Conservation (phyloP, 2,888 invertebrate species). For the Anthophora plumipes region DNA sequence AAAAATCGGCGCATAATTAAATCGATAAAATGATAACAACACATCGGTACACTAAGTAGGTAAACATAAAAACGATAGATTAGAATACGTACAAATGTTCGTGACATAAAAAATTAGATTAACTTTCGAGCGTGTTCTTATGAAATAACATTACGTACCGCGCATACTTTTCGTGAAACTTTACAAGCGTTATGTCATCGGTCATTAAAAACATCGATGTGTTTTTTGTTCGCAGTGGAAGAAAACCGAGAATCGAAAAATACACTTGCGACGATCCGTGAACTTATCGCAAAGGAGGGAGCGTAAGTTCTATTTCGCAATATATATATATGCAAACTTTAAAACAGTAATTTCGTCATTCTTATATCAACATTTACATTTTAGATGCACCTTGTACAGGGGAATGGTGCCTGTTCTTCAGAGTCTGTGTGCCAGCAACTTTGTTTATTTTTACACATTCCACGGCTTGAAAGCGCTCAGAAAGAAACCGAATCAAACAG, state of each 20-base stretch:
- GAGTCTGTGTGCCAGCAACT: slow-evolving; percentile 94
- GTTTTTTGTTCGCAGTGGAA: slow-evolving; percentile 88
- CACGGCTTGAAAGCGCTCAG: slow-evolving; percentile 90
- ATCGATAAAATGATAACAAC: neutral
- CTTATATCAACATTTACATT: neutral
- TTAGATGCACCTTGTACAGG: slow-evolving; percentile 89
- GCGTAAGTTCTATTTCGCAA: slow-evolving; percentile 85
- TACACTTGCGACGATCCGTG: slow-evolving; percentile 88
- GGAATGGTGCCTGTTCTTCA: slow-evolving; percentile 93
- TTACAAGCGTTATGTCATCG: neutral
- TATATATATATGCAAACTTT: neutral
- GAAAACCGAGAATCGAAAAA: slow-evolving; percentile 89
- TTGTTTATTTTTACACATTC: slow-evolving; percentile 97
- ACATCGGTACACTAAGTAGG: neutral
- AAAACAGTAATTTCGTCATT: neutral
- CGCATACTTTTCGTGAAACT: neutral
- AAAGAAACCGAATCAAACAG: slow-evolving; percentile 85
- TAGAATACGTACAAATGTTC: slow-evolving; percentile 3
- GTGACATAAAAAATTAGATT: slow-evolving; percentile 19
- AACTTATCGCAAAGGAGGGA: slow-evolving; percentile 85
- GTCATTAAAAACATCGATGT: neutral
- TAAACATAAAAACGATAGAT: neutral
- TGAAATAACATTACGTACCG: neutral
- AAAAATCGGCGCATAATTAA: too few relatives aligned
- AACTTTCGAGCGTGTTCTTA: neutral